Evolutionary conservation across 1,140 invertebrate genomes (phyloP).

Genomic region (Trichoplusia ni): DNA sequence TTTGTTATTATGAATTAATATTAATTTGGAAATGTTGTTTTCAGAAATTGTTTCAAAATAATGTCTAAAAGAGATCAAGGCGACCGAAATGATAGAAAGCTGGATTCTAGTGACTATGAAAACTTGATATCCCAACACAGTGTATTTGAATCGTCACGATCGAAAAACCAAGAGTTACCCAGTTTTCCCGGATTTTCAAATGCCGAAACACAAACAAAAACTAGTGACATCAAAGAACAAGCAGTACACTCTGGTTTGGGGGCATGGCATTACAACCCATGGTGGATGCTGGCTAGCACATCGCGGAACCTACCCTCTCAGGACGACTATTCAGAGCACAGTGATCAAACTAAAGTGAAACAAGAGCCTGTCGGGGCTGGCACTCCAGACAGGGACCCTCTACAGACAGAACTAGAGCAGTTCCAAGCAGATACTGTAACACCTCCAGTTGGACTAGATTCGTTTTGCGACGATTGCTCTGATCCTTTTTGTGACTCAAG

Average conservation of each 20-base stretch:
- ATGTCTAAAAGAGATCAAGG: slow-evolving; percentile 78
- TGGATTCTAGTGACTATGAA: slow-evolving; percentile 78
- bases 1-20: slow-evolving; percentile 10
- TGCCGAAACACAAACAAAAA: slow-evolving; percentile 79
- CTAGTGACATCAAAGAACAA: slow-evolving; percentile 68
- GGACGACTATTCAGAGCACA: slow-evolving; percentile 72
- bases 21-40: slow-evolving; percentile 44
- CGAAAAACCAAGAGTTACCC: slow-evolving; percentile 73
- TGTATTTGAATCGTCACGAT: slow-evolving; percentile 71
- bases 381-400: slow-evolving; percentile 67
- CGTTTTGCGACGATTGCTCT: slow-evolving; percentile 80
- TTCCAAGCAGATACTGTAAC: slow-evolving; percentile 60
- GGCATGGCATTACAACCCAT: slow-evolving; percentile 80
- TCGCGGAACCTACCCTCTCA: slow-evolving; percentile 70
- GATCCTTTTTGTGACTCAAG: slow-evolving; percentile 80
- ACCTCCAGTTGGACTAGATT: slow-evolving; percentile 69
- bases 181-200: slow-evolving; percentile 79
- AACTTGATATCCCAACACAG: slow-evolving; percentile 78
- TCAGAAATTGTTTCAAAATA: slow-evolving; percentile 57
- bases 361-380: slow-evolving; percentile 69
- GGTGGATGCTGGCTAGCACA: slow-evolving; percentile 81
- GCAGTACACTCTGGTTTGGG: slow-evolving; percentile 64
- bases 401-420: slow-evolving; percentile 65
- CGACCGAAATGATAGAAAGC: slow-evolving; percentile 74
- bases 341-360: slow-evolving; percentile 78